These are phyloP conservation scores for Drosophila quinaria DNA, from an alignment of 2,888 invertebrate genomes.

Conservation along the genomic window DNA sequence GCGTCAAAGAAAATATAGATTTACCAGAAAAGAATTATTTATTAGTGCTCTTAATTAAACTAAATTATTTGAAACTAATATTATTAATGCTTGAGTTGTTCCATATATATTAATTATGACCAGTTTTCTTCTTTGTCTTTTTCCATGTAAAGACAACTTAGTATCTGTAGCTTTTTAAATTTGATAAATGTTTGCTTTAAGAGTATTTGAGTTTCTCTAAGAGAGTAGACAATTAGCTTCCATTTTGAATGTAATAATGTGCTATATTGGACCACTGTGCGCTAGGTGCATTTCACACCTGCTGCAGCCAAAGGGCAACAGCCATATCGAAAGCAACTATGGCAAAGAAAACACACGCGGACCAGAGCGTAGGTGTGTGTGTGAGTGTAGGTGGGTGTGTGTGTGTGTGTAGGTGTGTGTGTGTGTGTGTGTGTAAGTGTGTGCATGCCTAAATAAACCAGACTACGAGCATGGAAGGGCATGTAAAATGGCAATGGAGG, in stretches of 20 bases:
- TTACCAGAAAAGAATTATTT: no score
- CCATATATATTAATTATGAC: no score
- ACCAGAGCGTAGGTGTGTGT: constrained; percentile 10
- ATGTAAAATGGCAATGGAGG: constrained; percentile 9
- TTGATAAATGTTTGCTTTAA: no score
- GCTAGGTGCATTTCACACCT: constrained; percentile 66
- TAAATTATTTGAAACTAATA: no score
- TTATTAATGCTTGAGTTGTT: no score
- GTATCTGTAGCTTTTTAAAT: no score
- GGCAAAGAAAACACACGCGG: constrained; percentile 38
- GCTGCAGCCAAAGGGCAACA: constrained; percentile 33
- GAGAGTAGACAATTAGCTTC: neutral
- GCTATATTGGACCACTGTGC: constrained; percentile 34
- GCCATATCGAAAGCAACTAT: constrained; percentile 30
- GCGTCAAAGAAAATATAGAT: no score
- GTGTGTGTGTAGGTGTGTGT: constrained; percentile 2
- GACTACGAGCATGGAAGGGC: constrained; percentile 1
- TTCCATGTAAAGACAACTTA: no score
- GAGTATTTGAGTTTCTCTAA: no score
- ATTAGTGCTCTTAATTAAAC: no score
- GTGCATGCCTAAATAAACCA: constrained; percentile 12
- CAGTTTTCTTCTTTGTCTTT: no score
- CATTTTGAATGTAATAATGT: neutral
- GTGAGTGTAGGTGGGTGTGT: constrained; percentile 3
- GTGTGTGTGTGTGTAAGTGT: constrained; percentile 3